Base-by-base conservation (phyloP, 2,888 invertebrate species). In the Pristionchus entomophagus region DNA sequence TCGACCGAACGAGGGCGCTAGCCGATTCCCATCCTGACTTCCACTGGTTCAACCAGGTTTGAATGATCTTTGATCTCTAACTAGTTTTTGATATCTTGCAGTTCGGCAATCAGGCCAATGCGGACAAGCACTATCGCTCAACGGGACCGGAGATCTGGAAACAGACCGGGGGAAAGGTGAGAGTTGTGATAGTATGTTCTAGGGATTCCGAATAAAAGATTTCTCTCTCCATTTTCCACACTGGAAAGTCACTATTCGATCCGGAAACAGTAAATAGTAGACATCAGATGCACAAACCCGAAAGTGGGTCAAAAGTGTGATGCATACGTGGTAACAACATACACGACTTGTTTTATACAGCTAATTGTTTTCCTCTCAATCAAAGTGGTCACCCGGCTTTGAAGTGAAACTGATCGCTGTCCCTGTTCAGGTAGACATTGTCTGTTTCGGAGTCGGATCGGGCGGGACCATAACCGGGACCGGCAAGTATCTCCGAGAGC, bases 91-190 rank as follows among this genome's bases (percentile, higher is more conserved):
- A 92, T 59, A 12, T n/a, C 26, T 26, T 8, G 10, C 87, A 92
- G 88, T 92, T 92, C 87, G 90, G 89, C 41, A 92, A 93, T 87
- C 90, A 89, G 0, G 91, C 89, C 69, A 92, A 93, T 84, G 91
- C 91, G 6, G 87, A 88, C 32, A 91, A 91, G 32, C 92, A 93
- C 87, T 91, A 92, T 78, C 87, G 87, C 83, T 91, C 90, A 12
- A 93, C 93, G 0, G 93, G 92, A 12, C 92, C 92, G 14, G 93
- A 92, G 87, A 93, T 93, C 49, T 93, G 91, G 91, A 35, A 85
- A 26, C 92, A 93, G 86, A 92, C 93, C 19, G 86, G 89, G 26
- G 91, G 91, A 78, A 89, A 91, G 86, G 89, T 91, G 10, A 78
- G 8, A 8, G 8, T 49, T 49, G 49, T 12, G 8, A 8, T 49